These are phyloP conservation scores for Eriosoma lanigerum DNA, from an alignment of 1,140 invertebrate genomes.

Conservation along the genomic window DNA sequence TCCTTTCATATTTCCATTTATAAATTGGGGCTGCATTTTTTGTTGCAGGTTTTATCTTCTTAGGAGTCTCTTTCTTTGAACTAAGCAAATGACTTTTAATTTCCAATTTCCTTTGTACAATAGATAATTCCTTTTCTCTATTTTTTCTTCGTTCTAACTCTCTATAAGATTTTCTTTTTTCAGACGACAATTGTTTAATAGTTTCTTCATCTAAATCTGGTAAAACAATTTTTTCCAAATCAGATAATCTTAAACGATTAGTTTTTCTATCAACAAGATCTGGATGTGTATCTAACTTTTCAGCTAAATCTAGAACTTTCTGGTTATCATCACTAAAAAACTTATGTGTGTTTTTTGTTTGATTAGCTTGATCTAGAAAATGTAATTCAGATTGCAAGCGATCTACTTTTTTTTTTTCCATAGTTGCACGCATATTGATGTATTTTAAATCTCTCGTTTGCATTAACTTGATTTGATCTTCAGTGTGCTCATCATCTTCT, in stretches of 20 bases:
- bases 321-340: slow-evolving; percentile 78
- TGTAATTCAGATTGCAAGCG: slow-evolving; percentile 81
- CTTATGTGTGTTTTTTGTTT: slow-evolving; percentile 73
- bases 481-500: slow-evolving; percentile 69
- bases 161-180: slow-evolving; percentile 70
- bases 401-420: slow-evolving; percentile 87
- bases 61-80: slow-evolving; percentile 66
- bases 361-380: slow-evolving; percentile 72
- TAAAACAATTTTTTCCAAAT: slow-evolving; percentile 65
- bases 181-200: slow-evolving; percentile 57
- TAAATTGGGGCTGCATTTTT: slow-evolving; percentile 77
- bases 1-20: slow-evolving; percentile 82
- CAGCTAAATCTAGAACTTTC: slow-evolving; percentile 67
- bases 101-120: slow-evolving; percentile 84
- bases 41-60: slow-evolving; percentile 68
- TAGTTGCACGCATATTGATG: slow-evolving; percentile 77
- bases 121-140: slow-evolving; percentile 75
- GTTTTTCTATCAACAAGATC: slow-evolving; percentile 67
- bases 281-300: slow-evolving; percentile 75
- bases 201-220: slow-evolving; percentile 63
- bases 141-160: slow-evolving; percentile 80
- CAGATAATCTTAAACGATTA: slow-evolving; percentile 68
- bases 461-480: slow-evolving; percentile 85
- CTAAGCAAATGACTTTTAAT: slow-evolving; percentile 73
- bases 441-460: slow-evolving; percentile 90